A percentile compares a stretch with the other conserved stretches of the same genome.
Conservation (phyloP, 2,113 vertebrate species). For the Steatornis caripensis region DNA sequence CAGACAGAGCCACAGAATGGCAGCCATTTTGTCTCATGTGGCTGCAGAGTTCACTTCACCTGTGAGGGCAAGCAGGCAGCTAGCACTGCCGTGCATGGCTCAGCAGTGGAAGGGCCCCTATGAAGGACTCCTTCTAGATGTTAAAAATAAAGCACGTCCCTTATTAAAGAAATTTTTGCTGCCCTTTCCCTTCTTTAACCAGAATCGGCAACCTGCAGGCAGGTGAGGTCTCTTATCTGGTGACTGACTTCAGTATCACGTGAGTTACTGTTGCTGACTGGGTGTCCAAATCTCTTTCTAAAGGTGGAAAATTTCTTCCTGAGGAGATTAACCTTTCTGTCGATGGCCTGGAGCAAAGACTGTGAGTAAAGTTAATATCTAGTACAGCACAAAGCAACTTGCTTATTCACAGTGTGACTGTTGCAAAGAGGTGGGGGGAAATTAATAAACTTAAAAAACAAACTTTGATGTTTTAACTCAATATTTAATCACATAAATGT, state of each 20-base stretch:
- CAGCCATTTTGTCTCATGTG: neutral
- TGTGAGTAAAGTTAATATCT: neutral
- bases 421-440: neutral
- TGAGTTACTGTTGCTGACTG: neutral
- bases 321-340: neutral
- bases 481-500: neutral
- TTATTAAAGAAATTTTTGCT: neutral
- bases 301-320: neutral
- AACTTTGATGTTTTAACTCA: neutral
- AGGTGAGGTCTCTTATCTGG: neutral
- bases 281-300: neutral
- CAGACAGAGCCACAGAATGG: neutral
- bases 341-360: accelerated
- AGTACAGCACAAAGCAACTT: neutral
- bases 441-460: neutral
- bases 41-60: neutral
- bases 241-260: neutral
- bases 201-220: neutral
- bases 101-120: neutral
- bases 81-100: neutral
- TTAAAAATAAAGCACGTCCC: neutral
- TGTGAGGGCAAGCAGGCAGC: neutral
- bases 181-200: neutral
- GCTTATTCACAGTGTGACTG: neutral
- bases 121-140: neutral